Percentiles rank a stretch among this genome's conserved stretches.
phyloP scores from a whole-genome alignment of 2,113 vertebrate genomes.

The Isichthys henryi region DNA sequence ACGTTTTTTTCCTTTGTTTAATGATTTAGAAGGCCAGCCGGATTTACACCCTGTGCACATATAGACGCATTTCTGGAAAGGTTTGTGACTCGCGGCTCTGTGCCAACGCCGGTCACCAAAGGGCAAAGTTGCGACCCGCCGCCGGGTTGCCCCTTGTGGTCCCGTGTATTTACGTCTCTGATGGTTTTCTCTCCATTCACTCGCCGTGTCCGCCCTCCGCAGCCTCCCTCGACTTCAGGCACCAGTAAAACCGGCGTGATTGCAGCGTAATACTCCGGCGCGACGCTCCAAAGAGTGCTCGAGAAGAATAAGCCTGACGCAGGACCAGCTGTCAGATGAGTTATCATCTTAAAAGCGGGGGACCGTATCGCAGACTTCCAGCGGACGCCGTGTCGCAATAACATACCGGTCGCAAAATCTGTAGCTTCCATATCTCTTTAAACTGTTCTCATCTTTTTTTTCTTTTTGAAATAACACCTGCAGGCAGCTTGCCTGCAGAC shows the following conservation, averaged over 20 bases:
- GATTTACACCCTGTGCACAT: background rate
- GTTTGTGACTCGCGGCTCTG: background rate
- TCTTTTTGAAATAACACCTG: conserved; percentile 4
- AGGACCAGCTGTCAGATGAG: background rate
- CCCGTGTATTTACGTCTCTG: background rate
- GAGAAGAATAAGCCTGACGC: conserved; percentile 7
- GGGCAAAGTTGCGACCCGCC: background rate
- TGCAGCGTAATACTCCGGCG: background rate
- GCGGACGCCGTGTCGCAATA: background rate
- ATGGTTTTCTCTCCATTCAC: background rate
- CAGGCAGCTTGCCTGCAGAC: background rate
- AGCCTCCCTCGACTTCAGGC: background rate
- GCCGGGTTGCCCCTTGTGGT: background rate
- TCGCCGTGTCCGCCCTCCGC: background rate
- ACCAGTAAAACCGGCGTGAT: background rate
- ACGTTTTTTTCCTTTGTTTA: background rate
- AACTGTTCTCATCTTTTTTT: conserved; percentile 2
- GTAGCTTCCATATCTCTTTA: background rate
- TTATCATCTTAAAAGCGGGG: background rate
- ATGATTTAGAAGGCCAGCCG: background rate
- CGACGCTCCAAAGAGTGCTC: background rate
- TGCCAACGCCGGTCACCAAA: background rate
- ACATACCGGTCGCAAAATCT: background rate
- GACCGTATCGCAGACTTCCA: background rate
- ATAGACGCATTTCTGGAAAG: background rate